Base-by-base conservation (phyloP, 2,888 invertebrate genomes). In the Argyresthia albistria region DNA sequence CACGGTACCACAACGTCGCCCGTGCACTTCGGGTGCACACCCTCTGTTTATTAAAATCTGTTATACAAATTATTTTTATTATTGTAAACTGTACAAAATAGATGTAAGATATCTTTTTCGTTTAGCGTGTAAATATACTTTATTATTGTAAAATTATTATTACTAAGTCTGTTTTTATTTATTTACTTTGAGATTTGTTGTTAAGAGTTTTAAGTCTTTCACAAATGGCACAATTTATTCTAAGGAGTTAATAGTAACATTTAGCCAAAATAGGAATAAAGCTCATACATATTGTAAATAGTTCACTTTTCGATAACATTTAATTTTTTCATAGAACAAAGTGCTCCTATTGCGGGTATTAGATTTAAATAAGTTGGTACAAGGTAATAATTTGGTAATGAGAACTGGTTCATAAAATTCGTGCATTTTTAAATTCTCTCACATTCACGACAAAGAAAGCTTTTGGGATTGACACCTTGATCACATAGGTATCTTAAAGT, bases 221-320 rank as follows among this genome's bases (percentile, higher is more conserved):
- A 75, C 63, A 72, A 69, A 83, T 67, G 82, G 84, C 86, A 87
- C 86, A 83, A 84, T 74, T 66, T 79, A 80, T 70, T 59, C 46
- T 84, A 83, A 81, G 78, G 66, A 69, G 68, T 82, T 80, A 80
- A 68, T 81, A 86, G 83, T 70, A 73, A 83, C 77, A 72, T 82
- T 82, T 87, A 87, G 86, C 86, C 86, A 87, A 87, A 87, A 82
- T 86, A 86, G 82, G 68, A 45, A 71, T 76, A 71, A 76, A 70
- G 62, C 61, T 69, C 75, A 77, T 77, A 62, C 42, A 47, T 43
- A 46, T 35, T 87, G 86, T 84, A 87, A 64, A 87, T 86, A 84
- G 58, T 55, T 73, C 75, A 79, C 76, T 66, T 72, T 83, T 80
- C 74, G 67, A 76, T 67, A 43, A 48, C 12, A 36, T 25, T 65